A percentile compares a stretch with the other conserved stretches of the same genome.
These are phyloP conservation scores for Oplegnathus fasciatus DNA, from an alignment of 2,113 vertebrate genomes.

Conservation along the genomic window DNA sequence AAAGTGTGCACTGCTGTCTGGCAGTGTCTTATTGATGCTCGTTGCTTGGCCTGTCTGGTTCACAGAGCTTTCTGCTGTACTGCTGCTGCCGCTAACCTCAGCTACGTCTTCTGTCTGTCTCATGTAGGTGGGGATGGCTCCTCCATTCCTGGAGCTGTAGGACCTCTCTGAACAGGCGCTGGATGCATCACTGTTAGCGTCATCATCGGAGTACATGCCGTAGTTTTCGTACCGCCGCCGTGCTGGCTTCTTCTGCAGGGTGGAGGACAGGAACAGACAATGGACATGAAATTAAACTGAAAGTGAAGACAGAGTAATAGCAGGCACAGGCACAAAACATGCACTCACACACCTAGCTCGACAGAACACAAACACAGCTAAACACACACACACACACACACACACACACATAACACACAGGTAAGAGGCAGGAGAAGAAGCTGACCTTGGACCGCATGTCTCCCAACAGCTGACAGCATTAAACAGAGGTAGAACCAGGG, in stretches of 20 bases:
- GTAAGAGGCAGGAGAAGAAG: conserved; percentile 68
- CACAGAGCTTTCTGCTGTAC: too few relatives aligned
- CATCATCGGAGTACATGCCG: conserved; percentile 95
- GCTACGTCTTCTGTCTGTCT: conserved; percentile 97
- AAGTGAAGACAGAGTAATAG: neutral
- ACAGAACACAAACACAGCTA: conserved; percentile 9
- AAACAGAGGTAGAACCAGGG: conserved; percentile 82
- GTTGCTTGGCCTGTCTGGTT: neutral
- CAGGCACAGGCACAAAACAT: neutral
- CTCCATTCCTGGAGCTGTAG: conserved; percentile 95
- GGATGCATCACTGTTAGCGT: conserved; percentile 97
- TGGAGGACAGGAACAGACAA: neutral
- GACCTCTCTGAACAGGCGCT: conserved; percentile 97
- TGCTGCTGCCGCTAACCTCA: conserved; percentile 76
- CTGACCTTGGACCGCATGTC: conserved; percentile 99
- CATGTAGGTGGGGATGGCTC: conserved; percentile 94
- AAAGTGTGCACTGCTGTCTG: too few relatives aligned
- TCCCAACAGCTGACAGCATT: conserved; percentile 99
- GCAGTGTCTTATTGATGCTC: neutral
- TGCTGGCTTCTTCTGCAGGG: conserved; percentile 92
- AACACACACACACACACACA: conserved; percentile 14
- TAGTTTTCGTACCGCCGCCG: conserved; percentile 94
- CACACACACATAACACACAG: conserved; percentile 50
- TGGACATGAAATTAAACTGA: conserved; percentile 30
- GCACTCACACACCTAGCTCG: neutral